These are phyloP conservation scores for Scaptomyza reducta DNA, from an alignment of 2,888 invertebrate species.

Conservation along the genomic window DNA sequence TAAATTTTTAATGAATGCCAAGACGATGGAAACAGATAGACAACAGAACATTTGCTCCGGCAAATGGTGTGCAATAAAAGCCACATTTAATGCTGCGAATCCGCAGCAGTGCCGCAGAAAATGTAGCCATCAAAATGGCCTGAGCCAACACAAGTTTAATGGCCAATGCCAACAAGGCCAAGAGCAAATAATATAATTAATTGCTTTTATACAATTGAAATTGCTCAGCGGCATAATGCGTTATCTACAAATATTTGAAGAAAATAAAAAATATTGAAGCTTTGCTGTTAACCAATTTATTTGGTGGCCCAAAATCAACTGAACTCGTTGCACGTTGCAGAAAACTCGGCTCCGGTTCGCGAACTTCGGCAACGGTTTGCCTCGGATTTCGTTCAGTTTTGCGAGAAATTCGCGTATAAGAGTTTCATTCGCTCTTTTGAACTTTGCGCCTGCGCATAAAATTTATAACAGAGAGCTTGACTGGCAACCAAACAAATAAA, in stretches of 20 bases:
- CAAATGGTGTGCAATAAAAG: conserved; percentile 43
- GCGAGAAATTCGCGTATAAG: conserved; percentile 29
- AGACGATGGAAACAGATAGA: conserved; percentile 7
- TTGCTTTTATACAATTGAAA: conserved; percentile 34
- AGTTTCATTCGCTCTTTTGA: conserved; percentile 13
- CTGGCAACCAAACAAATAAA: background rate
- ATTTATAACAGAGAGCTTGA: background rate
- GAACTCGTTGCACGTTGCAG: conserved; percentile 10
- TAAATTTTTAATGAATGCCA: conserved; percentile 57
- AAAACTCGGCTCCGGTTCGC: conserved; percentile 13
- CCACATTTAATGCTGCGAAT: conserved; percentile 25
- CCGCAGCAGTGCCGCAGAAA: conserved; percentile 1
- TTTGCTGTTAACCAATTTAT: conserved; percentile 35
- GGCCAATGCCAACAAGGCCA: conserved; percentile 14
- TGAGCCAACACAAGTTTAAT: conserved; percentile 27
- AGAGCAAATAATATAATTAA: conserved; percentile 34
- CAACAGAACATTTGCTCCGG: conserved; percentile 18
- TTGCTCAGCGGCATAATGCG: conserved; percentile 18
- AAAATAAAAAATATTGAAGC: background rate
- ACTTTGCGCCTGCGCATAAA: conserved; percentile 49
- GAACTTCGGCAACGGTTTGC: conserved; percentile 2
- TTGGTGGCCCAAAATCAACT: conserved; percentile 46
- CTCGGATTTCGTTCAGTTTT: conserved; percentile 47
- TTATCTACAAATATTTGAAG: conserved; percentile 1
- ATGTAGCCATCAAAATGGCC: conserved; percentile 21